Conservation (phyloP, 2,797 vertebrate genomes). For the Silurus aristotelis region DNA sequence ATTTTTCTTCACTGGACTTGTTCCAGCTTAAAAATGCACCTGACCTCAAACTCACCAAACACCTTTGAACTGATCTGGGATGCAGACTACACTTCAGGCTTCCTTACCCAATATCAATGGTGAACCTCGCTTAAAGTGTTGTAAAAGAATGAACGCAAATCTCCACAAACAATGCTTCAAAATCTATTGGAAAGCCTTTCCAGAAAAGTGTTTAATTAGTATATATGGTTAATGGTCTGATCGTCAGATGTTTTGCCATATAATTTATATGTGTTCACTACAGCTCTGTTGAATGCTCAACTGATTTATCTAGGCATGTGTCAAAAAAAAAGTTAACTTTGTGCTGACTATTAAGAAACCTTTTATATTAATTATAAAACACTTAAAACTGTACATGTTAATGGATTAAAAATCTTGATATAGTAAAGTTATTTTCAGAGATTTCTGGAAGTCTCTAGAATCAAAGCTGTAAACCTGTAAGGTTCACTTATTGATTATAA, state of each 20-base stretch:
- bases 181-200: constrained; percentile 2
- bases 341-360: too few relatives aligned
- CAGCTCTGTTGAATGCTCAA: not conserved
- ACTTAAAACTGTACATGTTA: too few relatives aligned
- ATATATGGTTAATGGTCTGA: not conserved
- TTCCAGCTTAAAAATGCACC: not conserved
- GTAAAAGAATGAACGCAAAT: not conserved
- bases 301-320: too few relatives aligned
- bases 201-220: not conserved
- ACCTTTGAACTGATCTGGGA: not conserved
- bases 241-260: not conserved
- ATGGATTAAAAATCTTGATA: not conserved
- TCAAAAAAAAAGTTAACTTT: not conserved
- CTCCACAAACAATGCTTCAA: not conserved
- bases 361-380: not conserved
- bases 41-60: not conserved
- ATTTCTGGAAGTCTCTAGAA: too few relatives aligned
- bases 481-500: too few relatives aligned
- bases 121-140: not conserved
- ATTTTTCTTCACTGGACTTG: not conserved
- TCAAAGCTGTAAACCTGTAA: too few relatives aligned
- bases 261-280: not conserved
- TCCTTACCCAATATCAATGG: not conserved
- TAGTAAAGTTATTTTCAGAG: not conserved
- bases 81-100: not conserved